Evolutionary conservation across 2,888 invertebrate genomes (phyloP).

Genomic region (Cryptocephalus moraei): DNA sequence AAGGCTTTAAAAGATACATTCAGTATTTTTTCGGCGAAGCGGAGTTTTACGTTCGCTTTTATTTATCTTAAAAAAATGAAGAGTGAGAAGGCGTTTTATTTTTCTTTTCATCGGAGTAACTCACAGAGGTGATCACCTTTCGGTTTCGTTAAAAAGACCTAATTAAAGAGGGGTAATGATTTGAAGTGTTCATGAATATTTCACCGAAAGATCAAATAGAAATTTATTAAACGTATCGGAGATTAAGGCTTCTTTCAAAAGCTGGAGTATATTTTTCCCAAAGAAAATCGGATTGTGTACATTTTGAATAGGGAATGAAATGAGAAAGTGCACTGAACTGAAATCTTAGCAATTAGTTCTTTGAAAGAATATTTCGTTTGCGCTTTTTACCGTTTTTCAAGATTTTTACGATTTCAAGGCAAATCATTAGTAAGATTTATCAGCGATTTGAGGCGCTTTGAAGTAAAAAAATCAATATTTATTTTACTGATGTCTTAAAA

Average conservation of each 20-base stretch:
- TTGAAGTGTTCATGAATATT: no score
- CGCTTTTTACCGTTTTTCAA: conserved; percentile 31
- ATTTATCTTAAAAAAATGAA: no score
- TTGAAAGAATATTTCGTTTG: conserved; percentile 35
- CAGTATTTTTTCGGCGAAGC: no score
- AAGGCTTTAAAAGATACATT: no score
- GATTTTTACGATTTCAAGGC: conserved; percentile 35
- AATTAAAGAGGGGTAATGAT: no score
- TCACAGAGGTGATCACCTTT: no score
- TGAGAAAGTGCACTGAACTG: conserved; percentile 36
- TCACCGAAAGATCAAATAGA: no score
- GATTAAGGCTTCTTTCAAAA: conserved; percentile 31
- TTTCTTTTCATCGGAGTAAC: no score
- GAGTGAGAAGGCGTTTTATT: no score
- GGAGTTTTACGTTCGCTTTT: no score
- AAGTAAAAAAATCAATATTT: conserved; percentile 29
- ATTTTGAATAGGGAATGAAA: conserved; percentile 31
- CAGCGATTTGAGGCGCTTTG: conserved; percentile 35
- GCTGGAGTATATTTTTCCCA: conserved; percentile 30
- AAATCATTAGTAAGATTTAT: conserved; percentile 40
- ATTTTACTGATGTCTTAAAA: conserved; percentile 18
- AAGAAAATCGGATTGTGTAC: conserved; percentile 34
- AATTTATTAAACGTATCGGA: conserved; percentile 29
- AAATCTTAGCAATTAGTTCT: conserved; percentile 40
- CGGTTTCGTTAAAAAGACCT: no score